Evolutionary conservation across 2,888 invertebrate genomes (phyloP).

Genomic region (Opisthograptis luteolata): DNA sequence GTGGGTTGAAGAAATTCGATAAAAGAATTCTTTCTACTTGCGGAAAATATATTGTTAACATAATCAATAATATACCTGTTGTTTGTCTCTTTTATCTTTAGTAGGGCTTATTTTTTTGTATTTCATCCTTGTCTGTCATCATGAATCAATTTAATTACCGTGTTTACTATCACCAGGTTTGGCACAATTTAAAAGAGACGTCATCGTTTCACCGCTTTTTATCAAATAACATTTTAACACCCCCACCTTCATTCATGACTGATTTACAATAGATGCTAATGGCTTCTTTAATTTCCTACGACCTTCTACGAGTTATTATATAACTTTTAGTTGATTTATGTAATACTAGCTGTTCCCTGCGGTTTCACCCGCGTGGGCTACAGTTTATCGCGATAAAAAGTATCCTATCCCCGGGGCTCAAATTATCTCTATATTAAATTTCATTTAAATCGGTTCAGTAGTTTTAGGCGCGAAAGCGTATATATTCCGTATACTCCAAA

Average conservation of each 20-base stretch:
- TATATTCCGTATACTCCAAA: too few species aligned
- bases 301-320: constrained; percentile 48
- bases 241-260: constrained; percentile 39
- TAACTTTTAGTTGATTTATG: too few species aligned
- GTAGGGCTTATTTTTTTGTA: neutral
- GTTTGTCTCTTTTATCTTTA: neutral
- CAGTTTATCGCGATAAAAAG: too few species aligned
- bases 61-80: neutral
- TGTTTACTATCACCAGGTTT: constrained; percentile 44
- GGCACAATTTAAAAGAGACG: constrained; percentile 49
- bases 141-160: constrained; percentile 49
- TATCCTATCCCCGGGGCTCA: too few species aligned
- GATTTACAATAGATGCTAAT: constrained; percentile 52
- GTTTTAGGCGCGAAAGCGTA: too few species aligned
- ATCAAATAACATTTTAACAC: constrained; percentile 56
- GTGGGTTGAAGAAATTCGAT: constrained; percentile 9
- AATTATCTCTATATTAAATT: too few species aligned
- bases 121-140: constrained; percentile 28
- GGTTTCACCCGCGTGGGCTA: too few species aligned
- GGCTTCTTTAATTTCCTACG: constrained; percentile 52
- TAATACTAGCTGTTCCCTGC: too few species aligned
- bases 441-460: too few species aligned
- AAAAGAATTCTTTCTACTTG: constrained; percentile 1
- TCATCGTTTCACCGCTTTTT: constrained; percentile 48
- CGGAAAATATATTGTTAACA: neutral